phyloP scores from a whole-genome alignment of 2,888 invertebrate species.

The Nemoura dubitans region DNA sequence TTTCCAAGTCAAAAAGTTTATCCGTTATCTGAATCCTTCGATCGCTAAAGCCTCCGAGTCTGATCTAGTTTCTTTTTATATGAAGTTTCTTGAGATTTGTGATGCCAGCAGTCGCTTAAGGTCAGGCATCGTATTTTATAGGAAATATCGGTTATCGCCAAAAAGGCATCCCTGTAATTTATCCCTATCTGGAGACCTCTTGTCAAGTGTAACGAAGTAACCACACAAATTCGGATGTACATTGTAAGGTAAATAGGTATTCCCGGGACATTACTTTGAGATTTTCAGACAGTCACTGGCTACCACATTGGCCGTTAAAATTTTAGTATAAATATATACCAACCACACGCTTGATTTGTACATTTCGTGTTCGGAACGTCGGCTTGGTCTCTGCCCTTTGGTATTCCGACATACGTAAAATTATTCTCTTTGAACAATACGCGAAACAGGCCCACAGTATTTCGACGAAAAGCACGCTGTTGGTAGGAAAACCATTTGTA shows the following conservation, averaged over 20 bases:
- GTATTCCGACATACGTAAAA: neutral
- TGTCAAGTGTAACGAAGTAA: too few species aligned
- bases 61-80: neutral
- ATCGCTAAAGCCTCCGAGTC: neutral
- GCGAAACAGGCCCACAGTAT: too few species aligned
- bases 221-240: too few species aligned
- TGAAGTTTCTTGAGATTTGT: neutral
- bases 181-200: neutral
- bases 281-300: neutral
- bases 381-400: neutral
- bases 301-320: too few species aligned
- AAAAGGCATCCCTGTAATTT: neutral
- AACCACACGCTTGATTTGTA: neutral
- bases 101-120: neutral
- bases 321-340: too few species aligned
- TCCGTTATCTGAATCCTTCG: neutral
- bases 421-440: slow-evolving; percentile 4
- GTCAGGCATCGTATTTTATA: neutral
- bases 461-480: neutral
- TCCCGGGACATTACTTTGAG: neutral
- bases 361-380: neutral
- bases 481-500: neutral
- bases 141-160: neutral
- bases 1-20: neutral
- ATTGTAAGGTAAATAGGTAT: too few species aligned